Evolutionary conservation across 1,140 invertebrate species (phyloP).

Genomic region (Stenopsyche tienmushanensis): DNA sequence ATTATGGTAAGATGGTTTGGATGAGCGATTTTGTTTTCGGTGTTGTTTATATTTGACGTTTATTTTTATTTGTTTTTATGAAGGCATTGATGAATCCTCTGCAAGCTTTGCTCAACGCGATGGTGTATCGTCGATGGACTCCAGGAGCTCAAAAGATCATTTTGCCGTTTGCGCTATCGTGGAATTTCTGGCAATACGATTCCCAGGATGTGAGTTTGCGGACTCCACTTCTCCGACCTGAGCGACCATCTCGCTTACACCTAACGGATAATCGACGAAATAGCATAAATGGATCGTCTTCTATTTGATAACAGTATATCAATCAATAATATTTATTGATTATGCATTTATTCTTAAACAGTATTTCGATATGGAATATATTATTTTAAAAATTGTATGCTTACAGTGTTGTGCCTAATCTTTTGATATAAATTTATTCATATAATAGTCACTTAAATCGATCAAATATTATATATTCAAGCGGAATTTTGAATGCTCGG

Average conservation of each 20-base stretch:
- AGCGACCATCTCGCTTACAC: conserved; percentile 29
- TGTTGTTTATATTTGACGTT: neutral
- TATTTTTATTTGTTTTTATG: conserved; percentile 10
- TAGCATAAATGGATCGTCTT: conserved; percentile 29
- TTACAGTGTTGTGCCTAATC: too few relatives aligned
- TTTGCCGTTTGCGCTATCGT: conserved; percentile 16
- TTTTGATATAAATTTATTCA: too few relatives aligned
- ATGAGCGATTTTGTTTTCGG: neutral
- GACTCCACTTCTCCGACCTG: conserved; percentile 29
- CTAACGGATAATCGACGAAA: conserved; percentile 19
- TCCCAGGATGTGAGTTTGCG: neutral
- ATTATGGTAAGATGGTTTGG: conserved; percentile 65
- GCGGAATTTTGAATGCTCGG: too few relatives aligned
- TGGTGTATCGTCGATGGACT: conserved; percentile 74
- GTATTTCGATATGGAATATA: too few relatives aligned
- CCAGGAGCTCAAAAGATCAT: conserved; percentile 29
- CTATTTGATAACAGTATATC: neutral
- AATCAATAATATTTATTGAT: conserved; percentile 5
- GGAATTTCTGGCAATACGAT: neutral
- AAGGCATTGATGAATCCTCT: conserved; percentile 79
- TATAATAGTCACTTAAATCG: too few relatives aligned
- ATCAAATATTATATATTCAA: too few relatives aligned
- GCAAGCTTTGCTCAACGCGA: conserved; percentile 76
- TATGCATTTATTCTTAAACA: conserved; percentile 11
- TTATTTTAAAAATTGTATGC: too few relatives aligned